These are phyloP conservation scores for Apis mellifera DNA, from an alignment of 1,140 invertebrate genomes.

Conservation along the genomic window Amel_HAv3.1 CM009936.2:1523501-1524000, in stretches of 20 bases:
- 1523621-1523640: not conserved
- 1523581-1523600: conserved; percentile 33
- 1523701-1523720: conserved; percentile 8
- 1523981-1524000: too few relatives aligned
- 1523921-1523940: too few relatives aligned
- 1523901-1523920: too few relatives aligned
- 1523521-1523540: conserved; percentile 45
- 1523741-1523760: not conserved
- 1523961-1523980: too few relatives aligned
- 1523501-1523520: conserved; percentile 54
- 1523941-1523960: too few relatives aligned
- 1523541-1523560: conserved; percentile 58
- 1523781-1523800: conserved; percentile 5
- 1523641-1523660: not conserved
- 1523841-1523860: not conserved
- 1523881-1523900: too few relatives aligned
- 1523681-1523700: not conserved
- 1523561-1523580: conserved; percentile 20
- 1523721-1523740: conserved; percentile 31
- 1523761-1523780: conserved; percentile 9
- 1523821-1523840: not conserved
- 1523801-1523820: not conserved
- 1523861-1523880: too few relatives aligned
- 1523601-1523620: conserved; percentile 11
- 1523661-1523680: not conserved